Base-by-base conservation (phyloP, 2,888 invertebrate genomes). In the Dynastes hyllus region DNA sequence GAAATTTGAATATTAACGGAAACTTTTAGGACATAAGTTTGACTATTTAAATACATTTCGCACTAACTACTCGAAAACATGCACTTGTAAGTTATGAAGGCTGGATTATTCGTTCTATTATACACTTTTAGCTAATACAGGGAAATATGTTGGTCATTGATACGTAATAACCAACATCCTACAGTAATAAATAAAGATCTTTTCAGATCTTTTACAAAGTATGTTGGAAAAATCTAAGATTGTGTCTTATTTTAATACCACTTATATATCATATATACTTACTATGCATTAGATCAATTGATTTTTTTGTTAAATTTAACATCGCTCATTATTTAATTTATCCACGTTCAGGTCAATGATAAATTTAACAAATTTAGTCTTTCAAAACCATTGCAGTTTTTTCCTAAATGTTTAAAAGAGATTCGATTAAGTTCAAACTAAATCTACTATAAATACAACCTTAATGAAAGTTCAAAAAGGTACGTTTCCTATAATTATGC, bases 151-250 rank as follows among this genome's bases (percentile, higher is more conserved):
- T 79, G 79, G 69, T 55, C 66, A 65, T 51, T 63, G 75, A 69
- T 45, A 79, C 53, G 65, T 58, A 73, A 67, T 32, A 55, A 66
- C 71, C 79, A 80, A 80, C 67, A 71, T 77, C 77, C 75, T 77
- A 80, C 45, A 40, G 77, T 80, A 78, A 77, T 55, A 79, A 76
- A 79, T 71, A 80, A 77, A 77, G 77, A 80, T 77, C 77, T 22
- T 61, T 66, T 55, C 58, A 67, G 79, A 80, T 80, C 79, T 77
- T 80, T 78, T 78, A 78, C 78, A 78, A 53, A 37, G 51, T 66
- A 40, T 61, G 58, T 73, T 73, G 73, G 73, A 73, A 73, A 73
- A 73, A 45, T 73, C 73, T 73, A 73, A 73, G 73, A 27, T 71
- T 58, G 27, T 61, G 61, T 73, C 58, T 58, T 50, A 58, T 71